phyloP scores from a whole-genome alignment of 2,888 invertebrate genomes.

The Asteroscopus sphinx region DNA sequence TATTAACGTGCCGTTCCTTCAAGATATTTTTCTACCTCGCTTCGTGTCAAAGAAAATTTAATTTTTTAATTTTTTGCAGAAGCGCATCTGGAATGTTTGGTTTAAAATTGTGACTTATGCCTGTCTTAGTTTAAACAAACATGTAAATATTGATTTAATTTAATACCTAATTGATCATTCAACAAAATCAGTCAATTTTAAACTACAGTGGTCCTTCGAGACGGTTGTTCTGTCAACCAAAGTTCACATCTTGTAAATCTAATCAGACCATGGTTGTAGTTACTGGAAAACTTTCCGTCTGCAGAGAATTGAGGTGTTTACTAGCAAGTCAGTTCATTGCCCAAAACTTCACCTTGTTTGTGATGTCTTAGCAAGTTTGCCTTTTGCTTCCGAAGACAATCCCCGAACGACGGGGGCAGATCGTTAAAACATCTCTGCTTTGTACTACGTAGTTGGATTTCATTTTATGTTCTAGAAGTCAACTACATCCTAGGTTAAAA shows the following conservation, averaged over 20 bases:
- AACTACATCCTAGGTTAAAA: conserved; percentile 7
- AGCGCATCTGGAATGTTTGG: neutral
- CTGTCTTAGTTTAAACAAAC: neutral
- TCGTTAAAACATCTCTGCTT: conserved; percentile 28
- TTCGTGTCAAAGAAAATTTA: conserved; percentile 15
- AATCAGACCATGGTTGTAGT: conserved; percentile 28
- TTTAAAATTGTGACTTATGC: conserved; percentile 1
- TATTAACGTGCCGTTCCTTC: conserved; percentile 32
- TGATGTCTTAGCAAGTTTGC: conserved; percentile 28
- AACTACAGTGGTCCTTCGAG: conserved; percentile 12
- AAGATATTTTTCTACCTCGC: conserved; percentile 37
- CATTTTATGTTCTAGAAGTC: conserved; percentile 14
- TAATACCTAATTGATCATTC: neutral
- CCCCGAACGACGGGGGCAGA: conserved; percentile 11
- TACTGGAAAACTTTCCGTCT: conserved; percentile 35
- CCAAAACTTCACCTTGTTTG: conserved; percentile 39
- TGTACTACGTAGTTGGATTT: conserved; percentile 10
- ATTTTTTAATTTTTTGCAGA: conserved; percentile 7
- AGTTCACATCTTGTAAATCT: conserved; percentile 26
- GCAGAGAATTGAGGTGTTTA: conserved; percentile 36
- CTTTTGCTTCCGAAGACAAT: conserved; percentile 22
- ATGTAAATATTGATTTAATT: conserved; percentile 8
- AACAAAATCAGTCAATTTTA: neutral
- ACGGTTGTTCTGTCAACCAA: conserved; percentile 17
- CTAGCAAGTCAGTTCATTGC: conserved; percentile 22